Evolutionary conservation across 2,888 invertebrate species (phyloP).

Genomic region (Teinopalpus imperialis): DNA sequence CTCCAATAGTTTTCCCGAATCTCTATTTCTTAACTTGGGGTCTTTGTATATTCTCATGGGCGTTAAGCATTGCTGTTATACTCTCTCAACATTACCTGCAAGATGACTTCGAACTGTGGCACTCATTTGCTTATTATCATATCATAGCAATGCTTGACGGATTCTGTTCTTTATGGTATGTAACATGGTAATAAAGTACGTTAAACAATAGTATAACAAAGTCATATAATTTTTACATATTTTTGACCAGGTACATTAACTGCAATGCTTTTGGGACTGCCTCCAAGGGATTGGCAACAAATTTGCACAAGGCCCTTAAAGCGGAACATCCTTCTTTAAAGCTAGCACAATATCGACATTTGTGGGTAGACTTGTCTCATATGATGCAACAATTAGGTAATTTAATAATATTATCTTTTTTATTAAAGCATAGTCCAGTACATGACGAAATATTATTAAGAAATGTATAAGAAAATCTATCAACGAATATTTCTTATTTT

Average conservation of each 20-base stretch:
- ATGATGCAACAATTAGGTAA: constrained; percentile 89
- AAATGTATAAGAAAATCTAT: background rate
- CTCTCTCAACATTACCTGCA: constrained; percentile 87
- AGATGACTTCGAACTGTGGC: constrained; percentile 87
- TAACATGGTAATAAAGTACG: constrained; percentile 11
- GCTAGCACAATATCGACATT: constrained; percentile 85
- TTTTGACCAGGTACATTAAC: constrained; percentile 84
- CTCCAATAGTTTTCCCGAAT: constrained; percentile 85
- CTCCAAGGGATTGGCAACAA: constrained; percentile 83
- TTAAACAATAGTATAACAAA: too few relatives aligned
- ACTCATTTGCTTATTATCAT: constrained; percentile 87
- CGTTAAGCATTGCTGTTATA: constrained; percentile 83
- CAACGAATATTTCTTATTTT: constrained; percentile 15
- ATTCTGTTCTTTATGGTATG: constrained; percentile 86
- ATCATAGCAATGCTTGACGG: constrained; percentile 89
- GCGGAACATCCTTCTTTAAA: constrained; percentile 84
- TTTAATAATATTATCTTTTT: background rate
- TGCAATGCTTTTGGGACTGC: constrained; percentile 85
- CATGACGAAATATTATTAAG: too few relatives aligned
- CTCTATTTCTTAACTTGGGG: constrained; percentile 84
- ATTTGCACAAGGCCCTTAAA: constrained; percentile 84
- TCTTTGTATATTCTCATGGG: constrained; percentile 86
- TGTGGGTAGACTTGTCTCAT: constrained; percentile 88
- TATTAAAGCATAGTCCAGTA: too few relatives aligned
- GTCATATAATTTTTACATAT: background rate